Evolutionary conservation across 2,888 invertebrate species (phyloP).

Genomic region (Machimus rusticus): DNA sequence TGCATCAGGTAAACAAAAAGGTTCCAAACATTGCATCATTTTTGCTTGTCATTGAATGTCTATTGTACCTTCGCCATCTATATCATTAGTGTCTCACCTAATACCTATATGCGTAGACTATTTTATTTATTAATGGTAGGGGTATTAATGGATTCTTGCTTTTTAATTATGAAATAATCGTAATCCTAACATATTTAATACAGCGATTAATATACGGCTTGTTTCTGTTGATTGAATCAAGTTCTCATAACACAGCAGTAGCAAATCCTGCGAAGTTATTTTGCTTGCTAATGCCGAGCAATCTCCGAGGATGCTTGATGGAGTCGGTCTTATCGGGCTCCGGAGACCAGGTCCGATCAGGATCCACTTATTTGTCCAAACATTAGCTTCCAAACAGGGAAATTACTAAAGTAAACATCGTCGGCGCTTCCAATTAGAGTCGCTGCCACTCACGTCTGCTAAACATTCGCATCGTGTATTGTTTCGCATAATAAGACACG

Average conservation of each 20-base stretch:
- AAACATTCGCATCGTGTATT: background rate
- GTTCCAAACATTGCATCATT: too few relatives aligned
- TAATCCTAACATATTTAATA: background rate
- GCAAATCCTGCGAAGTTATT: background rate
- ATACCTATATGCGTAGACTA: too few relatives aligned
- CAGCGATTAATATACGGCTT: background rate
- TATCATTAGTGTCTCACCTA: too few relatives aligned
- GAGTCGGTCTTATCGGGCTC: background rate
- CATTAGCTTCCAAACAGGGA: background rate
- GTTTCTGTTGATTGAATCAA: background rate
- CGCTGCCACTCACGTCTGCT: background rate
- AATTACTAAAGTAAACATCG: conserved; percentile 17
- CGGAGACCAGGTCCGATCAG: background rate
- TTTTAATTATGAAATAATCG: background rate
- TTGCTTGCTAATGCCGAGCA: background rate
- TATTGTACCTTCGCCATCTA: too few relatives aligned
- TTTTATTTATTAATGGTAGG: background rate
- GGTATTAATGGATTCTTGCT: background rate
- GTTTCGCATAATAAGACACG: conserved; percentile 15
- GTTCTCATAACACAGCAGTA: background rate
- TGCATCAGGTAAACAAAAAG: too few relatives aligned
- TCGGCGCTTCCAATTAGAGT: background rate
- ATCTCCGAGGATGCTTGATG: background rate
- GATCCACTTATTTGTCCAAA: background rate
- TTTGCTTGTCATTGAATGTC: too few relatives aligned